These are phyloP conservation scores for Tetrax tetrax DNA, from an alignment of 2,113 vertebrate species.

Conservation along the genomic window DNA sequence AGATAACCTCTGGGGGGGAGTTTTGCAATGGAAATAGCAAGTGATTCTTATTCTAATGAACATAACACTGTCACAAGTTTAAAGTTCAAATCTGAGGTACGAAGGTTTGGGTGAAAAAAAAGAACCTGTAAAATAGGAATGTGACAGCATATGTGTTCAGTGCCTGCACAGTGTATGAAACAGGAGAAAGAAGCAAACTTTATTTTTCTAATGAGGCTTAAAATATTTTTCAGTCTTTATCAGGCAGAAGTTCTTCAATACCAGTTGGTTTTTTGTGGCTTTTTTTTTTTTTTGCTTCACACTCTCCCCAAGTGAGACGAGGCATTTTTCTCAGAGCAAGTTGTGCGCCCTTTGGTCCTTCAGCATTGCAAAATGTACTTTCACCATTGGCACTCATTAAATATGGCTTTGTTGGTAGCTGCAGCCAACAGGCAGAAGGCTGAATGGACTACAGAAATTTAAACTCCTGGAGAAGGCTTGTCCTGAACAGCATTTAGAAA, in stretches of 20 bases:
- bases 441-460: slow-evolving; percentile 1
- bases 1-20: slow-evolving; percentile 55
- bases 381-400: slow-evolving; percentile 39
- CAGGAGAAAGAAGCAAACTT: slow-evolving; percentile 36
- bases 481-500: slow-evolving; percentile 8
- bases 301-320: neutral
- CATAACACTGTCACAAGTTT: slow-evolving; percentile 69
- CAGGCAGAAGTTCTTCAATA: neutral
- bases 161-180: slow-evolving; percentile 20
- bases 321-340: neutral
- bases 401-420: slow-evolving; percentile 5
- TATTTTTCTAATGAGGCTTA: slow-evolving; percentile 47
- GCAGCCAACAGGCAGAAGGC: neutral
- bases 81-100: slow-evolving; percentile 66
- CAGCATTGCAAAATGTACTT: slow-evolving; percentile 7
- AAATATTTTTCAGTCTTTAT: slow-evolving; percentile 4
- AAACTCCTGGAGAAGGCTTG: neutral
- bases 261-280: neutral
- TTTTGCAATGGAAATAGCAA: slow-evolving; percentile 67
- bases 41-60: slow-evolving; percentile 71
- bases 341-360: neutral
- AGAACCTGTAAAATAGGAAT: slow-evolving; percentile 33
- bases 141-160: slow-evolving; percentile 56
- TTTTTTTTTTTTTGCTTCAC: neutral
- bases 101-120: slow-evolving; percentile 34